phyloP scores from a whole-genome alignment of 2,888 invertebrate genomes.

The Dynastes maya region DNA sequence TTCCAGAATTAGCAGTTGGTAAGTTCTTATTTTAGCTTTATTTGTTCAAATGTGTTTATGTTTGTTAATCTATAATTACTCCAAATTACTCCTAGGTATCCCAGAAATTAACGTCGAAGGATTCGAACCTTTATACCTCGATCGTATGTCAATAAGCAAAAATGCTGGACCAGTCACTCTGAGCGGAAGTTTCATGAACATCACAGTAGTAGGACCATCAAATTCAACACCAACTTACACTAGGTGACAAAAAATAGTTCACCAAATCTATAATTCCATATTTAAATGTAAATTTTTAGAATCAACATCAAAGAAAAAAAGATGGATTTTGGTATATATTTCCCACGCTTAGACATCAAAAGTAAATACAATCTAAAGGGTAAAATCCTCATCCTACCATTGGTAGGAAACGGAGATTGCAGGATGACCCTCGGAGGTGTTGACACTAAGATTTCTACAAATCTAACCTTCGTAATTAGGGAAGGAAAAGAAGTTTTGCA shows the following conservation, averaged over 20 bases:
- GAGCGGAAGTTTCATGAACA: slow-evolving; percentile 73
- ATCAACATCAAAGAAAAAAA: slow-evolving; percentile 71
- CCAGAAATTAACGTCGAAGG: slow-evolving; percentile 75
- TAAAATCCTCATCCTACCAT: slow-evolving; percentile 74
- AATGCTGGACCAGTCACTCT: slow-evolving; percentile 73
- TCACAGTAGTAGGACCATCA: slow-evolving; percentile 74
- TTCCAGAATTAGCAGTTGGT: slow-evolving; percentile 74
- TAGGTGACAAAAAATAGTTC: slow-evolving; percentile 61
- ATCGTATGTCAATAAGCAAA: slow-evolving; percentile 73
- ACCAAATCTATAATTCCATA: background rate
- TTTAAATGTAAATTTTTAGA: slow-evolving; percentile 63
- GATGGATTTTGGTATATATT: slow-evolving; percentile 73
- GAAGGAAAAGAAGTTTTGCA: slow-evolving; percentile 69
- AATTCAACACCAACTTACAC: slow-evolving; percentile 72
- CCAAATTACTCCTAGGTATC: slow-evolving; percentile 68
- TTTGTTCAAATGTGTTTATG: too few species aligned
- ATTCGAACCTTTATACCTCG: slow-evolving; percentile 75
- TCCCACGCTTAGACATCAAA: slow-evolving; percentile 74
- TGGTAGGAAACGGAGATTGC: slow-evolving; percentile 75
- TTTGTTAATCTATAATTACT: too few species aligned
- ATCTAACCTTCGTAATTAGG: slow-evolving; percentile 69
- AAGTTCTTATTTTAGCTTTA: slow-evolving; percentile 53
- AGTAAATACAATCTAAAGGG: slow-evolving; percentile 76
- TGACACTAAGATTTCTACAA: slow-evolving; percentile 72
- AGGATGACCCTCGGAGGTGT: slow-evolving; percentile 73